A percentile compares a stretch with the other conserved stretches of the same genome.
Conservation (phyloP, 2,113 vertebrate genomes). For the Oxygymnocypris stewartii region DNA sequence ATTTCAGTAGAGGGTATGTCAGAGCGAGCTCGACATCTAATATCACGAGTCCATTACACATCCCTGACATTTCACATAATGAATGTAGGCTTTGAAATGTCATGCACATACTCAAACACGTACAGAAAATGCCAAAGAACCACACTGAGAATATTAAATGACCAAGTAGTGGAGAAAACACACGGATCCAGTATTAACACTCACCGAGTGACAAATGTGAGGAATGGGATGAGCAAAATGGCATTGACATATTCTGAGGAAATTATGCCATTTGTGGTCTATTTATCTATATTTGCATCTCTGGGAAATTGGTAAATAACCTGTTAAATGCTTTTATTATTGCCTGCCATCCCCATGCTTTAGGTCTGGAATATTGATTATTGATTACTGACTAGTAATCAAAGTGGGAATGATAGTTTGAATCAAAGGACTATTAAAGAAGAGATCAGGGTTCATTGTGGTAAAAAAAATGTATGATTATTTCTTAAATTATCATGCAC, state of each 20-base stretch:
- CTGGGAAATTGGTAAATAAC: not conserved
- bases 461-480: not conserved
- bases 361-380: not conserved
- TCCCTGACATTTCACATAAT: slow-evolving; percentile 46
- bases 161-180: not conserved
- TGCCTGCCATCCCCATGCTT: not conserved
- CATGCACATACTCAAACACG: slow-evolving; percentile 10
- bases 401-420: not conserved
- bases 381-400: not conserved
- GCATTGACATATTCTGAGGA: not conserved
- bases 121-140: slow-evolving; percentile 1
- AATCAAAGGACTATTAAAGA: not conserved
- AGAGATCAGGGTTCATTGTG: not conserved
- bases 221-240: not conserved
- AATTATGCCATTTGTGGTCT: not conserved
- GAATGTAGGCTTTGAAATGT: slow-evolving; percentile 49
- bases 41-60: slow-evolving; percentile 14
- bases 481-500: not conserved
- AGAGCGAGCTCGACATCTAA: not conserved
- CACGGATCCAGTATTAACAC: not conserved
- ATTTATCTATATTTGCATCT: not conserved
- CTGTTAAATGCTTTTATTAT: not conserved
- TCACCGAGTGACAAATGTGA: not conserved
- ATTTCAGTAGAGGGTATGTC: not conserved
- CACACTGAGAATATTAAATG: slow-evolving; percentile 9